These are phyloP conservation scores for honey bee (Apis mellifera) DNA, from an alignment of 1,140 invertebrate genomes.

Conservation along the genomic window Amel_HAv3.1 CM009941.2:11535501-11536000, in stretches of 20 bases:
- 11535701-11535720: slow-evolving; percentile 12
- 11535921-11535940: no score
- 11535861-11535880: neutral
- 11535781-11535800: neutral
- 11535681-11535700: neutral
- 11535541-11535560: neutral
- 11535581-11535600: neutral
- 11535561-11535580: neutral
- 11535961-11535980: no score
- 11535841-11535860: neutral
- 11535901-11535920: no score
- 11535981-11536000: neutral
- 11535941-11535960: neutral
- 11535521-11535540: neutral
- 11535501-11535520: no score
- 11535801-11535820: slow-evolving; percentile 6
- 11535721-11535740: slow-evolving; percentile 11
- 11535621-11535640: slow-evolving; percentile 8
- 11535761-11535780: neutral
- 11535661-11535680: slow-evolving; percentile 6
- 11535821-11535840: neutral
- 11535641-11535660: neutral
- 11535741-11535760: neutral
- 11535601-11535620: slow-evolving; percentile 1
- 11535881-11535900: neutral